A percentile compares a stretch with the other conserved stretches of the same genome.
phyloP scores from a whole-genome alignment of 2,113 vertebrate species.

The Salminus brasiliensis region DNA sequence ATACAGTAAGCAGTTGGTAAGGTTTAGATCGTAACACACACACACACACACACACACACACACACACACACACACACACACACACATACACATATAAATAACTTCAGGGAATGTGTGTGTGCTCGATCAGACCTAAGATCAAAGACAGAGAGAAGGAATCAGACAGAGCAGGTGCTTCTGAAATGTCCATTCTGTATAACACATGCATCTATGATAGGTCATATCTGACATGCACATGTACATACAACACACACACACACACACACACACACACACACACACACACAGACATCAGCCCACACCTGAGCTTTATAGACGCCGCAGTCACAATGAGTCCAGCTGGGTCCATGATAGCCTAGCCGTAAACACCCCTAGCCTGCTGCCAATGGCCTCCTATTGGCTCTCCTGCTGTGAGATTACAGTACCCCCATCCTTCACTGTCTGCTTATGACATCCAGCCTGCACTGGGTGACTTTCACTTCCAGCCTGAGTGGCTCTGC shows the following conservation, averaged over 20 bases:
- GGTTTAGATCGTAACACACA: neutral
- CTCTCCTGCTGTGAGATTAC: conserved; percentile 61
- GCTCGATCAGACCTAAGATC: conserved; percentile 31
- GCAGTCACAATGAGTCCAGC: conserved; percentile 26
- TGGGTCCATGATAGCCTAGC: conserved; percentile 19
- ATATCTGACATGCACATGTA: conserved; percentile 37
- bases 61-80: neutral
- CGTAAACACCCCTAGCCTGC: neutral
- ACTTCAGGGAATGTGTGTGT: conserved; percentile 18
- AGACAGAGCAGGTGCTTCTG: conserved; percentile 48
- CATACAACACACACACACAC: no score
- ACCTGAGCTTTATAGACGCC: conserved; percentile 22
- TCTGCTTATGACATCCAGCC: conserved; percentile 76
- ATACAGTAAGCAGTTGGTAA: neutral
- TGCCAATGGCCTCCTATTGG: neutral
- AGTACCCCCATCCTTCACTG: conserved; percentile 77
- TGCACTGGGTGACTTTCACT: conserved; percentile 77
- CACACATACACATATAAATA: conserved; percentile 9
- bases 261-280: no score
- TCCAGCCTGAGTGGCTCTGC: conserved; percentile 62
- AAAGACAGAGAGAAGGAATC: conserved; percentile 25
- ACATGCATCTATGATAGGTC: conserved; percentile 20
- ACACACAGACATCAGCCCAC: conserved; percentile 31
- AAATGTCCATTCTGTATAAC: conserved; percentile 7
- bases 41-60: conserved; percentile 11